Percentiles rank a stretch among this genome's conserved stretches.
phyloP scores from a whole-genome alignment of 2,797 vertebrate genomes.

The Emys orbicularis region DNA sequence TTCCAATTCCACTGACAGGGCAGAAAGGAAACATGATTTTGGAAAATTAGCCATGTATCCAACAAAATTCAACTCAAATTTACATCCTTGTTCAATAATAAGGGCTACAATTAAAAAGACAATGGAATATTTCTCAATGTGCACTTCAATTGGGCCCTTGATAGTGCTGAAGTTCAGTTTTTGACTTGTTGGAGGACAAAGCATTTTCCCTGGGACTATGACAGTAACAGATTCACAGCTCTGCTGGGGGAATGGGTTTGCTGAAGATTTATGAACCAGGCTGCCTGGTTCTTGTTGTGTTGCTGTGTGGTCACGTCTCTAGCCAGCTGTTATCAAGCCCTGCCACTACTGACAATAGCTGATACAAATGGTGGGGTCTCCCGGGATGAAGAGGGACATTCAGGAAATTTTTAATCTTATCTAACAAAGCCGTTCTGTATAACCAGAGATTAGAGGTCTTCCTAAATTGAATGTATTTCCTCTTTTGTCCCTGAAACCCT shows the following conservation, averaged over 20 bases:
- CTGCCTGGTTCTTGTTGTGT: constrained; percentile 63
- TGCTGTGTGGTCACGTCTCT: constrained; percentile 66
- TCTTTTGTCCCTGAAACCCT: constrained; percentile 52
- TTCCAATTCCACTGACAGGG: background rate
- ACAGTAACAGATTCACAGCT: constrained; percentile 62
- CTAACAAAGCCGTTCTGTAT: constrained; percentile 76
- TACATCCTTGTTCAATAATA: constrained; percentile 53
- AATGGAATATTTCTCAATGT: constrained; percentile 72
- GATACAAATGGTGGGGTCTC: constrained; percentile 64
- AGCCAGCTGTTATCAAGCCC: constrained; percentile 73
- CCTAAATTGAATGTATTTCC: constrained; percentile 69
- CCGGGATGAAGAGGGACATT: constrained; percentile 71
- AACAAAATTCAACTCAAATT: constrained; percentile 58
- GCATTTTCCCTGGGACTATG: constrained; percentile 38
- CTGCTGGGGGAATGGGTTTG: background rate
- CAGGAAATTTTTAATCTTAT: constrained; percentile 76
- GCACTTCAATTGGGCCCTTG: constrained; percentile 26
- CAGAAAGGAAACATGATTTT: background rate
- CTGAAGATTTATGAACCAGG: constrained; percentile 64
- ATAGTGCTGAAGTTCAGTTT: constrained; percentile 62
- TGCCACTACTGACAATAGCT: constrained; percentile 66
- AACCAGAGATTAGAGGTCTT: constrained; percentile 74
- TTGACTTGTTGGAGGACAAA: constrained; percentile 64
- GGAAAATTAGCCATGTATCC: constrained; percentile 54
- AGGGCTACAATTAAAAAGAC: constrained; percentile 69